Conservation (phyloP, 2,113 vertebrate species). For the Brienomyrus brachyistius region DNA sequence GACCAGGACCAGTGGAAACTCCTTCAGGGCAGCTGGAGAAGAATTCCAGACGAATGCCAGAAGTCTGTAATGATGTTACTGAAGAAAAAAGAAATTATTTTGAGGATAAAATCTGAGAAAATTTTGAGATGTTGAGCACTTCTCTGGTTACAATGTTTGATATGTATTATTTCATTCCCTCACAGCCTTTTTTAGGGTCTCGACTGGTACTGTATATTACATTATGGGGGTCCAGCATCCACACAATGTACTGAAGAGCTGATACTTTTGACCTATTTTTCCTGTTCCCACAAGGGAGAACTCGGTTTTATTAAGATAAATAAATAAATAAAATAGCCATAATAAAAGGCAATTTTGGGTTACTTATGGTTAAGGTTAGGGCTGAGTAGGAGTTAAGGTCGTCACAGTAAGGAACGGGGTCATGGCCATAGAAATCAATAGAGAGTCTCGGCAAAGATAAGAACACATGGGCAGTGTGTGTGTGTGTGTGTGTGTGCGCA, state of each 20-base stretch:
- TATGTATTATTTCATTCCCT: not conserved
- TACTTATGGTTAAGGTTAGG: not conserved
- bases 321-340: not conserved
- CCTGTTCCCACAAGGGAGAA: not conserved
- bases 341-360: not conserved
- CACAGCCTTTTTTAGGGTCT: not conserved
- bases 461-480: not conserved
- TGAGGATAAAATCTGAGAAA: not conserved
- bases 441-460: not conserved
- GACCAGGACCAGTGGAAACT: not conserved
- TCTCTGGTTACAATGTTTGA: not conserved
- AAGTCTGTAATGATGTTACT: not conserved
- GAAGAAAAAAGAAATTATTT: not conserved
- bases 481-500: no score
- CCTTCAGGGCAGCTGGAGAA: not conserved
- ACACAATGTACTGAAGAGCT: not conserved
- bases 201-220: no score
- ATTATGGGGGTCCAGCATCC: no score
- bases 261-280: not conserved
- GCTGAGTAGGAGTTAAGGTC: not conserved
- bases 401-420: not conserved
- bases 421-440: not conserved
- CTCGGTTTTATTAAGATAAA: not conserved
- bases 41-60: not conserved
- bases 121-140: not conserved